Evolutionary conservation across 2,888 invertebrate species (phyloP).

Genomic region (Yponomeuta evonymella): DNA sequence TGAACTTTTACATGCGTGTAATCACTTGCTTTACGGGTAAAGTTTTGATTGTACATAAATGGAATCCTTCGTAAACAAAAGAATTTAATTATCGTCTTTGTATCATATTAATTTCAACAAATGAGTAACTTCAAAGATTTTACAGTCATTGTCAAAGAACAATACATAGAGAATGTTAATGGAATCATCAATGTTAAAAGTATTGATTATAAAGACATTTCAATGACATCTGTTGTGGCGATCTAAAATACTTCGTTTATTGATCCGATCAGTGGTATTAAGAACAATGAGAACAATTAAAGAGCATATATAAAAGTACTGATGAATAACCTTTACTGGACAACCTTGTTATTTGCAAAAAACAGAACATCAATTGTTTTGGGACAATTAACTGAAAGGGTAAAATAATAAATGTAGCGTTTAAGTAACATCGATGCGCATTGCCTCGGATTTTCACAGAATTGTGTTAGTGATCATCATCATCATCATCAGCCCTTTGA

Average conservation of each 20-base stretch:
- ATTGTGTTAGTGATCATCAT: too few relatives aligned
- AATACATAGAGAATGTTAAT: neutral
- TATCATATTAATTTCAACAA: neutral
- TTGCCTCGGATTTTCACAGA: too few relatives aligned
- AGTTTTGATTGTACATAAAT: too few relatives aligned
- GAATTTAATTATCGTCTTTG: neutral
- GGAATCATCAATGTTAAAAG: neutral
- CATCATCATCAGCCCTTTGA: too few relatives aligned
- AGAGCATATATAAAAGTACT: constrained; percentile 20
- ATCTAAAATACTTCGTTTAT: constrained; percentile 6
- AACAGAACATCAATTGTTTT: constrained; percentile 30
- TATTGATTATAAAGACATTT: constrained; percentile 9
- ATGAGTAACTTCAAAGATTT: neutral
- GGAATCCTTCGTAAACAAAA: too few relatives aligned
- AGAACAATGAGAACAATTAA: constrained; percentile 12
- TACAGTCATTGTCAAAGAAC: neutral
- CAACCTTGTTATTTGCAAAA: constrained; percentile 39
- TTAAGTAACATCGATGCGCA: too few relatives aligned
- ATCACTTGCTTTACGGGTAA: too few relatives aligned
- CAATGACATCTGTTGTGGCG: constrained; percentile 7
- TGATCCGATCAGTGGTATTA: constrained; percentile 7
- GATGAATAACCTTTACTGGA: constrained; percentile 34
- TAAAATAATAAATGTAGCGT: too few relatives aligned
- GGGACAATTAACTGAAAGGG: constrained; percentile 27
- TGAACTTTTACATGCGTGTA: neutral